A percentile compares a stretch with the other conserved stretches of the same genome.
These are phyloP conservation scores for Candidula unifasciata DNA, from an alignment of 2,888 invertebrate genomes.

Conservation along the genomic window DNA sequence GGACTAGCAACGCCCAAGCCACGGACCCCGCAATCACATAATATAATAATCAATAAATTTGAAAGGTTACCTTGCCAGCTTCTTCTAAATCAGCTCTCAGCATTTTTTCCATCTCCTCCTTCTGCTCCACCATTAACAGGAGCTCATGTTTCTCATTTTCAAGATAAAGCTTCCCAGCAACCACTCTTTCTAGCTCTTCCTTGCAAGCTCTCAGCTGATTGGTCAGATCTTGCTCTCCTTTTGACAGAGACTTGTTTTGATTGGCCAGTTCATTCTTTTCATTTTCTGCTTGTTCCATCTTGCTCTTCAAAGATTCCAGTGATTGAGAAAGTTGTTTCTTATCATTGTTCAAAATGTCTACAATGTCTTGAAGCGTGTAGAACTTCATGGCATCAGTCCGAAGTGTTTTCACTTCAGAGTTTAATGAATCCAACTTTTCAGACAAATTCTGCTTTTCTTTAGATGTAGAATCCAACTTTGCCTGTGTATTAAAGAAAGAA, in stretches of 20 bases:
- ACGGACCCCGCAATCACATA: no score
- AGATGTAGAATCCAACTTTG: slow-evolving; percentile 59
- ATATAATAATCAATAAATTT: background rate
- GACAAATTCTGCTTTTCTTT: slow-evolving; percentile 61
- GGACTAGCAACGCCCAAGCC: no score
- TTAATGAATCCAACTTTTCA: slow-evolving; percentile 60
- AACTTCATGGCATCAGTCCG: slow-evolving; percentile 61
- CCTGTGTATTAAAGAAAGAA: slow-evolving; percentile 52
- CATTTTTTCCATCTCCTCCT: slow-evolving; percentile 37
- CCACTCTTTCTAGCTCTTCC: slow-evolving; percentile 54
- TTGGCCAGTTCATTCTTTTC: slow-evolving; percentile 65
- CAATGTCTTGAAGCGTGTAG: slow-evolving; percentile 62
- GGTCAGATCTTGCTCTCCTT: slow-evolving; percentile 65
- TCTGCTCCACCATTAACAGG: slow-evolving; percentile 43
- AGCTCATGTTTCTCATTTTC: slow-evolving; percentile 54
- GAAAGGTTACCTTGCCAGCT: slow-evolving; percentile 32
- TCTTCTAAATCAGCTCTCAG: slow-evolving; percentile 43
- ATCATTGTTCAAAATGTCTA: slow-evolving; percentile 64
- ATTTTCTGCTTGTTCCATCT: slow-evolving; percentile 49
- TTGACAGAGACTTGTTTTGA: slow-evolving; percentile 62
- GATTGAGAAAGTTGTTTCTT: slow-evolving; percentile 58
- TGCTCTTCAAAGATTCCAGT: slow-evolving; percentile 58
- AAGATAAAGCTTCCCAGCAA: slow-evolving; percentile 54
- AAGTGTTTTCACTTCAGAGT: slow-evolving; percentile 62
- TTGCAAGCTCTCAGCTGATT: slow-evolving; percentile 55